Evolutionary conservation across 2,888 invertebrate genomes (phyloP).

Genomic region (Oxycera nigricornis): DNA sequence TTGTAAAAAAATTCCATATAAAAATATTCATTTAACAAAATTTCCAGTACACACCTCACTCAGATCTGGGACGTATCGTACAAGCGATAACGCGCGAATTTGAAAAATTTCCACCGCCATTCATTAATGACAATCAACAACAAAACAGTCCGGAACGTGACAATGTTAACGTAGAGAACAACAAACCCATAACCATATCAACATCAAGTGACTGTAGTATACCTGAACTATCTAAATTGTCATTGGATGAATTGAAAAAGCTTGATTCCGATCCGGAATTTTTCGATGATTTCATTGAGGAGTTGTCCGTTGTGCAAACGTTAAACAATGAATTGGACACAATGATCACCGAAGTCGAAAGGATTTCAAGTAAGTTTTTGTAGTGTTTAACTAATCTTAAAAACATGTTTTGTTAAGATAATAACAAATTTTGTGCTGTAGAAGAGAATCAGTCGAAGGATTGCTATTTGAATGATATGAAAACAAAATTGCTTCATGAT

Average conservation of each 20-base stretch:
- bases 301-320: slow-evolving; percentile 71
- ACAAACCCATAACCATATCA: slow-evolving; percentile 16
- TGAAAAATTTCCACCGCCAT: slow-evolving; percentile 69
- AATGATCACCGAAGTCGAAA: slow-evolving; percentile 74
- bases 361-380: slow-evolving; percentile 66
- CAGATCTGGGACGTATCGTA: slow-evolving; percentile 80
- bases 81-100: slow-evolving; percentile 82
- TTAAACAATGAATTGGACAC: slow-evolving; percentile 75
- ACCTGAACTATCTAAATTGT: slow-evolving; percentile 60
- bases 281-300: slow-evolving; percentile 77
- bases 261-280: slow-evolving; percentile 74
- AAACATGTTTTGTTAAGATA: too few species aligned
- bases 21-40: too few species aligned
- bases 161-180: slow-evolving; percentile 37
- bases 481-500: slow-evolving; percentile 69
- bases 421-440: slow-evolving; percentile 58
- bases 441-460: slow-evolving; percentile 73
- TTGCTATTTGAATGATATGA: slow-evolving; percentile 59
- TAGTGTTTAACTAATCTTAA: too few species aligned
- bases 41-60: slow-evolving; percentile 73
- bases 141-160: slow-evolving; percentile 27
- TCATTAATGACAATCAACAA: slow-evolving; percentile 53
- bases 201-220: slow-evolving; percentile 51
- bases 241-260: slow-evolving; percentile 72
- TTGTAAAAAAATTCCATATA: too few species aligned